Evolutionary conservation across 2,888 invertebrate genomes (phyloP), one percentile per base, ranked within the genome.

Genomic region (Laspeyria flexula): DNA sequence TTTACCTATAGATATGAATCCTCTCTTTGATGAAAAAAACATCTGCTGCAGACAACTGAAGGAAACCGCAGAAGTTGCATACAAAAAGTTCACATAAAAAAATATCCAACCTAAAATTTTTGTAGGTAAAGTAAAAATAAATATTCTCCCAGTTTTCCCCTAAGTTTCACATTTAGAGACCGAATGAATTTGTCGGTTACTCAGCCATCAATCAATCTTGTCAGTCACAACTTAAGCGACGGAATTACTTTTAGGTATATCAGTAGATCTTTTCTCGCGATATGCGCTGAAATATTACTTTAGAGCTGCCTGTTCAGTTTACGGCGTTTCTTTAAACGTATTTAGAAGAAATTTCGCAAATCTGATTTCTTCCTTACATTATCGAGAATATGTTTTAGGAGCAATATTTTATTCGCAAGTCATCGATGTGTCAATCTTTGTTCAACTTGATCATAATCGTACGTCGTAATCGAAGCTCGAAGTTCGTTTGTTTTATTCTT

Each of bases 181-280:
- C 74, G 65, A 85, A 76, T 83, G 80, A 83, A 86, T 86, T 87
- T 88, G 86, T 88, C 82, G 82, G 66, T 72, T 77, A 73, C 81
- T 75, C 76, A 72, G 71, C 64, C 86, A 90, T 90, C 89, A 84
- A 90, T 90, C 90, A 90, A 82, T 79, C 75, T 65, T 73, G 81
- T 78, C 82, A 85, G 79, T 81, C 80, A 74, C 80, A 85, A 86
- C 83, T 84, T 84, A 83, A 84, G 76, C 76, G 63, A 59, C 57
- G 76, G 80, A 80, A 85, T 88, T 86, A 86, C 86, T 85, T 85
- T 88, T 80, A 68, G 61, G 72, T 74, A 85, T 83, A 88, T 86
- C 87, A 78, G 77, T 69, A 81, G 83, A 87, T 88, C 80, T 77
- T 75, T 79, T 75, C 74, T 65, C 60, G 65, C 81, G 83, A 83